Evolutionary conservation across 2,113 vertebrate genomes (phyloP), one percentile per base, ranked within the genome.

Genomic region (Melanostigma gelatinosum): DNA sequence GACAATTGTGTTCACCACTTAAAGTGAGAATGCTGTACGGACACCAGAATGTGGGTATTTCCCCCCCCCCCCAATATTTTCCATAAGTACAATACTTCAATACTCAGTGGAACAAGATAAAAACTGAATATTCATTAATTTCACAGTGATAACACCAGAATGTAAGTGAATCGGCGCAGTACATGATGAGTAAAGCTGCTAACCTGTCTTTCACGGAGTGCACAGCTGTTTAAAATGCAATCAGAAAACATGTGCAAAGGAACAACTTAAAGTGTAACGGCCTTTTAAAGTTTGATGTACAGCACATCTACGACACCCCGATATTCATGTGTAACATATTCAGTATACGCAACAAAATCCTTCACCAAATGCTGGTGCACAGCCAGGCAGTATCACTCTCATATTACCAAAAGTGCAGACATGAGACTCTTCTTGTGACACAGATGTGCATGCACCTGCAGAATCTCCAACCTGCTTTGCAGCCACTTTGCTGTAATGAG

Each of bases 381-480:
- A 75, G 38, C 73, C 63, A 58, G 61, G 27, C 55, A 60, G 55
- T 65, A 71, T 62, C 36, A 38, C 38, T 54, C 70, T 64, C 73
- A 85, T 24, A 85, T 24, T 83, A 79, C 40, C 50, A 44, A 86
- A 57, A 89, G 87, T 80, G 85, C 81, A 77, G 67, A 76, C 40
- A 46, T 64, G 62, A 38, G 79, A 67, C 57, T 29, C 38, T 61
- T 36, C 72, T 64, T 44, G 69, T 44, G 24, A 68, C 66, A 4
- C 42, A 62, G 24, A 76, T 72, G 78, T 83, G 63, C 86, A 70
- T 68, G 67, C 85, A 72, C 68, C 82, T 85, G 84, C 84, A 88
- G 84, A 79, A 65, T 64, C 72, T 50, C 52, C 50, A 55, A 34
- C 72, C 75, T 55, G 63, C 64, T 55, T 38, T 27, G 32, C 15